Percentiles rank a stretch among this genome's conserved stretches.
phyloP scores from a whole-genome alignment of 2,113 vertebrate species.

The Columbina picui region DNA sequence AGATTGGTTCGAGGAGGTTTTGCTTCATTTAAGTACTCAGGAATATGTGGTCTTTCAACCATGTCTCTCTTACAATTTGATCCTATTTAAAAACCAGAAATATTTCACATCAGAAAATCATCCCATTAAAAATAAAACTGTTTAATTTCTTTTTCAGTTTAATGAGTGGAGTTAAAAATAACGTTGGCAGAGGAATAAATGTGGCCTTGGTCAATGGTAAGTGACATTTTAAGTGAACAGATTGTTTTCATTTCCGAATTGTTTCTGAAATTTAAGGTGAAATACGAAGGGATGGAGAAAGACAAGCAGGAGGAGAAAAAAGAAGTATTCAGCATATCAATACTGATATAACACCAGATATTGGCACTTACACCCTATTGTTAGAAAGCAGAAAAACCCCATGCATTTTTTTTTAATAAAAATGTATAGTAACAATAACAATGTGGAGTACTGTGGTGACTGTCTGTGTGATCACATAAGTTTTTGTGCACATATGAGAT shows the following conservation, averaged over 20 bases:
- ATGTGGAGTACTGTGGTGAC: not conserved
- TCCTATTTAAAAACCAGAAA: not conserved
- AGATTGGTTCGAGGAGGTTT: not conserved
- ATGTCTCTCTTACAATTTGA: not conserved
- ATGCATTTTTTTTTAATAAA: not conserved
- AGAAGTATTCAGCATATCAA: not conserved
- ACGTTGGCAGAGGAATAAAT: slow-evolving; percentile 95
- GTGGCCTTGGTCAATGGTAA: slow-evolving; percentile 91
- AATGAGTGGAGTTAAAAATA: slow-evolving; percentile 98
- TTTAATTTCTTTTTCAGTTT: slow-evolving; percentile 77
- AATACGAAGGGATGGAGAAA: not conserved
- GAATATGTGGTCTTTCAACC: not conserved
- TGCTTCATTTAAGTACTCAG: not conserved
- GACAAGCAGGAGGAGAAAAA: not conserved
- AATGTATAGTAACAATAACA: not conserved
- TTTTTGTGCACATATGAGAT: not conserved
- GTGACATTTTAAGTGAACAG: slow-evolving; percentile 5
- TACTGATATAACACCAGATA: not conserved
- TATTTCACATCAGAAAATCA: not conserved
- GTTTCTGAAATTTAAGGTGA: not conserved
- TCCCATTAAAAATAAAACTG: not conserved
- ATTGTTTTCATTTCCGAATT: not conserved
- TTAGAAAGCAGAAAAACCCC: not conserved
- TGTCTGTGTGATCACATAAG: not conserved
- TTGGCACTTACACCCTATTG: not conserved